Evolutionary conservation across 2,888 invertebrate genomes (phyloP).

Genomic region (Hoplodrina blanda): DNA sequence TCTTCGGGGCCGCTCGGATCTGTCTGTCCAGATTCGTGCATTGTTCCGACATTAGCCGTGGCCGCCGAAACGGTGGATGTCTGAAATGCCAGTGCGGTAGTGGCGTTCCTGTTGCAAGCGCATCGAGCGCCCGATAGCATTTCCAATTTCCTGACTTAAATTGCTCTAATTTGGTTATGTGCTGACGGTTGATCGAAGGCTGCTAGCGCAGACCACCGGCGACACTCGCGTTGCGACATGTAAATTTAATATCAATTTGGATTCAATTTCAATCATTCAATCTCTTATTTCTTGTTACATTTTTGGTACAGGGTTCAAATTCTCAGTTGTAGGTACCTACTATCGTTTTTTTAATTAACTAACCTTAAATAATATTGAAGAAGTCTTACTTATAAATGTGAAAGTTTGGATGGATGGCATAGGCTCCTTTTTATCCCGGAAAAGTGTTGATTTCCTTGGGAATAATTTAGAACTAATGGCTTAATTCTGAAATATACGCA

Average conservation of each 20-base stretch:
- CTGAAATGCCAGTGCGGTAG: constrained; percentile 86
- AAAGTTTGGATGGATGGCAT: too few species aligned
- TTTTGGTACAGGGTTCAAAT: background rate
- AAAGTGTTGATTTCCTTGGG: too few species aligned
- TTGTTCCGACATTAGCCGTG: constrained; percentile 88
- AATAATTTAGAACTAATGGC: too few species aligned
- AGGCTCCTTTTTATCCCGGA: too few species aligned
- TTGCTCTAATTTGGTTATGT: constrained; percentile 90
- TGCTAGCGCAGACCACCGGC: constrained; percentile 75
- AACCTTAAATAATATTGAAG: background rate
- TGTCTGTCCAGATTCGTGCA: constrained; percentile 89
- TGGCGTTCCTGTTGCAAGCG: constrained; percentile 82
- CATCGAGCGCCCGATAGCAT: constrained; percentile 86
- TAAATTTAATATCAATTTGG: constrained; percentile 69
- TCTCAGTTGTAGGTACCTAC: too few species aligned
- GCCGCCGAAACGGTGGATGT: constrained; percentile 87
- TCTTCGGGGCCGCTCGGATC: constrained; percentile 87
- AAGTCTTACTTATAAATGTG: too few species aligned
- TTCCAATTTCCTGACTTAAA: constrained; percentile 91
- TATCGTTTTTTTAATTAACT: background rate
- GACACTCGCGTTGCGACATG: constrained; percentile 75
- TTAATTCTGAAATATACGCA: too few species aligned
- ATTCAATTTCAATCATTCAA: constrained; percentile 23
- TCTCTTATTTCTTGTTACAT: constrained; percentile 11
- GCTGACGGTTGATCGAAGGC: constrained; percentile 87